Evolutionary conservation across 2,113 vertebrate genomes (phyloP), one percentile per base, ranked within the genome.

Genomic region (Varanus komodoensis): DNA sequence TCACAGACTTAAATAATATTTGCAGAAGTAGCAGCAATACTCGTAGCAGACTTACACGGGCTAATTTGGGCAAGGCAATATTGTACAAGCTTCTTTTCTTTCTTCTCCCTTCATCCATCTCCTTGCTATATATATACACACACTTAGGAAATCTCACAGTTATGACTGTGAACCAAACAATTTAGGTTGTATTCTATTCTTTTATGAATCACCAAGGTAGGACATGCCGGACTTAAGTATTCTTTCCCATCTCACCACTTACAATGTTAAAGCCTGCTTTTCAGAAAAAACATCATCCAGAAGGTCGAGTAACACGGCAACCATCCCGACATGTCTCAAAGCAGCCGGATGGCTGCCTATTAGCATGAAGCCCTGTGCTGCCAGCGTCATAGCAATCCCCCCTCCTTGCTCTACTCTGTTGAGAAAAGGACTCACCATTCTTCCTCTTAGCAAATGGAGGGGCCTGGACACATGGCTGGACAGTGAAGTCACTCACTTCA

Each of bases 381-480:
- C 8, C n/a, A 79, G 74, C 32, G 19, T 50, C 15, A 23, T 12
- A 19, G 44, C n/a, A 2, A 1, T 12, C 12, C 21, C 8, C 9
- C 9, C 14, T 9, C 25, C 73, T 69, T 4, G 0, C 44, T 69
- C 2, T n/a, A 0, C 4, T 25, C 0, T 0, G 0, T 27, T 2
- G 1, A 0, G 3, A 0, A 5, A 78, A 78, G n/a, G 29, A 87
- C 97, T 97, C 92, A 98, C 97, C 96, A 0, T 95, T 97, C 84
- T 94, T 96, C 3, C 87, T 9, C 78, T 96, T 91, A 0, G 90
- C 91, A 2, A 97, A 94, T 17, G 93, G 92, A 23, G 91, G 87
- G 50, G 94, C 87, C 94, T 97, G 96, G 32, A 95, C 93, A 87
- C 91, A 52, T 12, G 27, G 29, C 7, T 87, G 92, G 9, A 88